Base-by-base conservation (phyloP, 1,140 invertebrate genomes). In the Dendrolimus kikuchii region DNA sequence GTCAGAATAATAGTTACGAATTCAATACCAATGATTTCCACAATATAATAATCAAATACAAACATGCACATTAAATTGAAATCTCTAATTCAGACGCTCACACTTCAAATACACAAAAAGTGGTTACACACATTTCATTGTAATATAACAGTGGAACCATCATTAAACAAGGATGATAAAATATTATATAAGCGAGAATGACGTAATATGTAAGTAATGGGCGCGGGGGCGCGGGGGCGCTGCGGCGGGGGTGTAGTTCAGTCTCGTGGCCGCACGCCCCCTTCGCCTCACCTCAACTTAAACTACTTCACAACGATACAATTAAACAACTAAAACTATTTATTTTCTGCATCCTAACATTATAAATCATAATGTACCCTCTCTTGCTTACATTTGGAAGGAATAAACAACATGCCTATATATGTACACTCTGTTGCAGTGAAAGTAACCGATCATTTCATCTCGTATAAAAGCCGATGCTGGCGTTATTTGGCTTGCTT, bases 291-390 rank as follows among this genome's bases (percentile, higher is more conserved):
- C 42, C 68, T 59, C 62, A 72, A 77, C 74, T 79, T 81, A 81
- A 78, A 67, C 63, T 72, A 71, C 64, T 79, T 78, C 77, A 78
- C 77, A 82, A 82, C 76, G 74, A 83, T 79, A 83, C 68, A 81
- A 79, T 76, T 71, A 77, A 75, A 71, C 66, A 83, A 83, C 80
- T 83, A 83, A 82, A 83, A 77, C 77, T 83, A 83, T 51, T 7
- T 23, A 23, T 23, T 77, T 77, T 77, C 74, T 76, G 75, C 72
- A 76, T 71, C 67, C 74, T 75, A 78, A 74, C 73, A 77, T 69
- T 71, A 73, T 67, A 74, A 75, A 76, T 78, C 68, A 72, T 66
- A 77, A 76, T 71, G 73, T 70, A 77, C 62, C 71, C 68, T 71
- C 69, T 71, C 69, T 66, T 58, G 57, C 62, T 76, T 70, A 71